phyloP scores from a whole-genome alignment of 2,113 vertebrate genomes.

The Pluvianellus socialis region DNA sequence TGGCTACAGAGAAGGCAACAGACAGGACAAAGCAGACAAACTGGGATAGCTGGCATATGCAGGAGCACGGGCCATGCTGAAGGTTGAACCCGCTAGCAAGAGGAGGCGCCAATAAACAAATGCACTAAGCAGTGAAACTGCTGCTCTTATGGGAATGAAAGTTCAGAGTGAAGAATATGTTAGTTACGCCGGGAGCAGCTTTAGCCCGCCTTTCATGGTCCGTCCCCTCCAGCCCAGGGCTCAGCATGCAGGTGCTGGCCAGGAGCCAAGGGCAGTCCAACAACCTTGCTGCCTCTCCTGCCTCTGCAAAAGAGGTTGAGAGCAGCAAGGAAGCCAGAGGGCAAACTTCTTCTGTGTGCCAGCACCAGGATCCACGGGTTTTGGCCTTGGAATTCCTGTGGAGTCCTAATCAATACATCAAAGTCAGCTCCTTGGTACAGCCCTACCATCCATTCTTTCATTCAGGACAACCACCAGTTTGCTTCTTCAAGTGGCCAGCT shows the following conservation, averaged over 20 bases:
- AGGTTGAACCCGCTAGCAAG: rapidly evolving
- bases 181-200: neutral
- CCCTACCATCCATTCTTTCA: neutral
- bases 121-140: neutral
- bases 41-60: neutral
- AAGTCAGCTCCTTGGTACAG: neutral
- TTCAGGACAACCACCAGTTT: neutral
- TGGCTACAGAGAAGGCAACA: neutral
- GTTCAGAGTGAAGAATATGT: neutral
- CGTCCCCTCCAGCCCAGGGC: neutral
- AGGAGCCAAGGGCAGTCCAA: neutral
- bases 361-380: neutral
- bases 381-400: constrained; percentile 3
- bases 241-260: neutral
- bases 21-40: neutral
- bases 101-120: neutral
- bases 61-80: neutral
- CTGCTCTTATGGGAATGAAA: neutral
- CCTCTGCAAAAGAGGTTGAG: neutral
- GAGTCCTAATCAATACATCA: neutral
- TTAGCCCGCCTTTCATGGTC: neutral
- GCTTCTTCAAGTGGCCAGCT: neutral
- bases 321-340: neutral
- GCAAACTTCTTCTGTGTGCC: neutral
- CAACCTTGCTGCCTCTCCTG: neutral